Base-by-base conservation (phyloP, 2,797 vertebrate species). In the Crenichthys baileyi region DNA sequence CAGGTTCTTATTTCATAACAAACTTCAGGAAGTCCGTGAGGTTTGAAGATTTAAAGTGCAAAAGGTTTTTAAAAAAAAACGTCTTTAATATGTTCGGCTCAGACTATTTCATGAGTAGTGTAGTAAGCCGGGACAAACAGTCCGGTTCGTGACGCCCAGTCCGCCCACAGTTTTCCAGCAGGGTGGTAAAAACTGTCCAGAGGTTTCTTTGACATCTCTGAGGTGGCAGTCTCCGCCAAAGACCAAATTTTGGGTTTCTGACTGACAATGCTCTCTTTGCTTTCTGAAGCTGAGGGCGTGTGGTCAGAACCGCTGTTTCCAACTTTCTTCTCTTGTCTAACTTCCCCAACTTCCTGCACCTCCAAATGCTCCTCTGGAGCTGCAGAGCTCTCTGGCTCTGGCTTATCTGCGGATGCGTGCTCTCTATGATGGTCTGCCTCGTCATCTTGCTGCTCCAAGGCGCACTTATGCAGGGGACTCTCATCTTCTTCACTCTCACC, bases 221-320 rank as follows among this genome's bases (percentile, higher is more conserved):
- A 96, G 6, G 98, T 98, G 70, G 98, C 98, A 0, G 97, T 99
- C 76, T 99, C 98, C 0, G 98, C 98, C 85, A 99, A 89, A 22
- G 98, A 99, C 98, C 98, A 99, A 88, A 99, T 99, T 92, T 98
- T 99, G 72, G 98, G 97, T 83, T 98, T 98, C 72, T 96, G 96
- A 67, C 82, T 91, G 29, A 79, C 88, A 7, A 46, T 79, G 85
- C 79, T 94, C 48, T 92, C 94, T 90, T 96, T 96, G 80, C 83
- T 95, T 72, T 46, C 95, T 93, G 87, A 51, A 20, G 75, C 81
- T 4, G 85, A 75, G 0, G 83, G 56, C 6, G 79, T 89, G 50
- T 79, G 79, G 4, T 87, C 84, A 18, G 85, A 75, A 77, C 90
- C 86, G 0, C 70, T 78, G 80, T 79, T 87, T 51, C 88, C 88